Evolutionary conservation across 2,113 vertebrate genomes (phyloP), one percentile per base, ranked within the genome.

Genomic region (Mohoua ochrocephala): DNA sequence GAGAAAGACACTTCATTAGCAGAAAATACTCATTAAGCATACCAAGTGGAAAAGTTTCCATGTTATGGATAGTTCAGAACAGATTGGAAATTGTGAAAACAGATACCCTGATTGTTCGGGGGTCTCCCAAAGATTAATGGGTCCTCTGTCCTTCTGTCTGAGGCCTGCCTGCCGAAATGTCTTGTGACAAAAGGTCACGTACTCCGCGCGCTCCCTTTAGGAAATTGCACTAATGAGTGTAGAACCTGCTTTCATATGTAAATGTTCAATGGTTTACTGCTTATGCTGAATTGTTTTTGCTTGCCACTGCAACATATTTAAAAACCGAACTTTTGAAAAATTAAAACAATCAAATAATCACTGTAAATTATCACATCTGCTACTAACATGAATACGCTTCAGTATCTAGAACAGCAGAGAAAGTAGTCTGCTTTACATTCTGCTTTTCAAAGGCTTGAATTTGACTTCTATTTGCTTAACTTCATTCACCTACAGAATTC

Each of bases 61-160:
- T 30, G 3, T 85, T 84, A 57, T 39, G 57, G 37, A 76, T 54
- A 65, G 68, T 30, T 85, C 83, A 57, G n/a, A 95, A 94, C 69
- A 73, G 82, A 83, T 21, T 90, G 73, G 63, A 78, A 95, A 86
- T 44, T 63, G 39, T n/a, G 70, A 84, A 94, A 81, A 95, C 88
- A 97, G 78, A 96, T 37, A 86, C 33, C 33, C 14, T 78, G 74
- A 96, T 96, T 94, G 94, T 97, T 83, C 5, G 1, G 80, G 82
- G 85, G 61, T 87, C 96, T 96, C 86, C 50, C 65, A 45, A 93
- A 97, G 95, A 96, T 87, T 97, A 97, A 97, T 97, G 88, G 95
- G 65, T 78, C 87, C 84, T 93, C 95, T 96, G 90, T 96, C 96
- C 76, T 94, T 92, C 89, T 33, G 76, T 91, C 63, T 76, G 59